phyloP scores from a whole-genome alignment of 1,140 invertebrate species.

The Listronotus bonariensis region DNA sequence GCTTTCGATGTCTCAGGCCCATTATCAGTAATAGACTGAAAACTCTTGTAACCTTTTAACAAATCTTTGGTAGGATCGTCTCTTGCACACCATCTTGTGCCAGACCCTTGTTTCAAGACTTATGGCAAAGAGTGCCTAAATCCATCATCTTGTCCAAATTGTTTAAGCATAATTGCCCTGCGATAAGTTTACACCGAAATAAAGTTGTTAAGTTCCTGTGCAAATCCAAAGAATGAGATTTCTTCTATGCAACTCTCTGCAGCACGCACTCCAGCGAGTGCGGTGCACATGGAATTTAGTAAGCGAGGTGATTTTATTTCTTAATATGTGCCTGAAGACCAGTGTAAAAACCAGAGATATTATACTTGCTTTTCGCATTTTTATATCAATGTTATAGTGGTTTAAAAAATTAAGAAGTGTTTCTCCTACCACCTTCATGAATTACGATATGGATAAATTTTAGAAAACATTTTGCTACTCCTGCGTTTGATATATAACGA shows the following conservation, averaged over 20 bases:
- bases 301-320: constrained; percentile 33
- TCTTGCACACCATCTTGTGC: too few species aligned
- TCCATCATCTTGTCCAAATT: too few species aligned
- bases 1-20: too few species aligned
- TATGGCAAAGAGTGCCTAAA: too few species aligned
- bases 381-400: constrained; percentile 39
- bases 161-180: too few species aligned
- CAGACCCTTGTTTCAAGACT: too few species aligned
- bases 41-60: too few species aligned
- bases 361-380: constrained; percentile 50
- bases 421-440: neutral
- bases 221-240: too few species aligned
- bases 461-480: constrained; percentile 43
- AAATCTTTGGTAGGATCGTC: too few species aligned
- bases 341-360: constrained; percentile 53
- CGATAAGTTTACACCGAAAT: too few species aligned
- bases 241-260: constrained; percentile 10
- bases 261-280: constrained; percentile 44
- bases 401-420: neutral
- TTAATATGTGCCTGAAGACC: constrained; percentile 52
- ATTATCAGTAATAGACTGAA: too few species aligned
- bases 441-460: constrained; percentile 37
- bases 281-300: constrained; percentile 44
- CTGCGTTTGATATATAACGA: constrained; percentile 30
- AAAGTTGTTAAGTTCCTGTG: too few species aligned